phyloP scores from a whole-genome alignment of 2,888 invertebrate species.

The Heterodera filipjevi region DNA sequence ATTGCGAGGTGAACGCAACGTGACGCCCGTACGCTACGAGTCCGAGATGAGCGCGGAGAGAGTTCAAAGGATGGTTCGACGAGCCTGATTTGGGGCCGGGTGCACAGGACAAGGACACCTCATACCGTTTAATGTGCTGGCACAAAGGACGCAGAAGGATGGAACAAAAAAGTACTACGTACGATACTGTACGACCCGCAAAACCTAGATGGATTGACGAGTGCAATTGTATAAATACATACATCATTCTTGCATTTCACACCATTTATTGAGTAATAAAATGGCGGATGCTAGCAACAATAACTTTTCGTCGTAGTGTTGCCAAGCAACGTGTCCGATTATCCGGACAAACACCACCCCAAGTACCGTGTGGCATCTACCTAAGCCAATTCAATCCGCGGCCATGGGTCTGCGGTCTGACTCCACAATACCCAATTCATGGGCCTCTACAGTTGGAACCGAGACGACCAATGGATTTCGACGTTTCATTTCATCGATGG shows the following conservation, averaged over 20 bases:
- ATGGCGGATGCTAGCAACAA: not conserved
- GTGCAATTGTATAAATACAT: slow-evolving; percentile 12
- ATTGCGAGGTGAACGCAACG: slow-evolving; percentile 12
- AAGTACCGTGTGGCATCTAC: slow-evolving; percentile 12
- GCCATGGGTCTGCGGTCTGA: slow-evolving; percentile 19
- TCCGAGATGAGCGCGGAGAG: slow-evolving; percentile 3
- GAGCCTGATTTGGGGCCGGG: not conserved
- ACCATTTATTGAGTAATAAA: too few relatives aligned
- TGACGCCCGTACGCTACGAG: not conserved
- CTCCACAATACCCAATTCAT: slow-evolving; percentile 8
- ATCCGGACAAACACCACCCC: not conserved
- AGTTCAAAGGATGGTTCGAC: slow-evolving; percentile 15
- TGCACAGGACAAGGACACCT: not conserved
- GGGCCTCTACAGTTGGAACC: slow-evolving; percentile 11
- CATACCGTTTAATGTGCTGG: not conserved
- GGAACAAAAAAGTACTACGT: slow-evolving; percentile 11
- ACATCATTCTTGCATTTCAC: too few relatives aligned
- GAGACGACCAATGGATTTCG: slow-evolving; percentile 13
- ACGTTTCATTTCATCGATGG: not conserved
- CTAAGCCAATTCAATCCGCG: slow-evolving; percentile 12
- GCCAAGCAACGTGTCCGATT: slow-evolving; percentile 15
- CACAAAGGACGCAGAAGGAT: not conserved
- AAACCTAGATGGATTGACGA: slow-evolving; percentile 4
- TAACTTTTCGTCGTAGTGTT: slow-evolving; percentile 11
- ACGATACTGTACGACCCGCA: not conserved